Evolutionary conservation across 2,113 vertebrate species (phyloP).

Genomic region (Puma concolor): DNA sequence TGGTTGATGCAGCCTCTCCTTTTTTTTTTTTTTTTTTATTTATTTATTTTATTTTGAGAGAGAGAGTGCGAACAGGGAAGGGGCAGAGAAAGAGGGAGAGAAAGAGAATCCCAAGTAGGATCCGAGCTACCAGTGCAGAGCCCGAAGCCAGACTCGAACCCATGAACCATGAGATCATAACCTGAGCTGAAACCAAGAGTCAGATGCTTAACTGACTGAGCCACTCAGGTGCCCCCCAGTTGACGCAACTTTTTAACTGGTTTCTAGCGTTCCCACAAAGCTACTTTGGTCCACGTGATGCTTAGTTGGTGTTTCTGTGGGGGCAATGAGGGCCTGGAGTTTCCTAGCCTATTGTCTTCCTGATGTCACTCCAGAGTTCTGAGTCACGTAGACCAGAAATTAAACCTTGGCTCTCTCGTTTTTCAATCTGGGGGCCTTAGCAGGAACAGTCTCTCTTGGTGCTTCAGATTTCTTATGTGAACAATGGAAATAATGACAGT

Average conservation of each 20-base stretch:
- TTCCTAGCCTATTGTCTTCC: background rate
- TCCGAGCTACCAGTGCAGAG: no score
- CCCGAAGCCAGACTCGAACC: no score
- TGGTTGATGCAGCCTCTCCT: background rate
- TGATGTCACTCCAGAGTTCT: background rate
- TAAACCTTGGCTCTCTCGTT: background rate
- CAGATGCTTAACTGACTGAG: no score
- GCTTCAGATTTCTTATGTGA: background rate
- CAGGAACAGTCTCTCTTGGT: background rate
- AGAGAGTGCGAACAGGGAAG: no score
- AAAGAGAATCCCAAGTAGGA: no score
- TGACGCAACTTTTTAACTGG: background rate
- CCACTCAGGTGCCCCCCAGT: background rate
- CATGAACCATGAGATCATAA: no score
- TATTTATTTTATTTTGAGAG: no score
- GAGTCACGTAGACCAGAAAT: background rate
- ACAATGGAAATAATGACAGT: background rate
- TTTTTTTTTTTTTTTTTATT: no score
- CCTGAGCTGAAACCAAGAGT: no score
- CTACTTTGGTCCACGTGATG: background rate
- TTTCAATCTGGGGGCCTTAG: background rate
- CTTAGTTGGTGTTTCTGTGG: background rate
- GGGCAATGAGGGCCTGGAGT: background rate
- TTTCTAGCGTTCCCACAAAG: background rate
- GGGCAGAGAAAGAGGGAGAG: no score